phyloP scores from a whole-genome alignment of 2,888 invertebrate species.

The Sarcophaga carnaria region DNA sequence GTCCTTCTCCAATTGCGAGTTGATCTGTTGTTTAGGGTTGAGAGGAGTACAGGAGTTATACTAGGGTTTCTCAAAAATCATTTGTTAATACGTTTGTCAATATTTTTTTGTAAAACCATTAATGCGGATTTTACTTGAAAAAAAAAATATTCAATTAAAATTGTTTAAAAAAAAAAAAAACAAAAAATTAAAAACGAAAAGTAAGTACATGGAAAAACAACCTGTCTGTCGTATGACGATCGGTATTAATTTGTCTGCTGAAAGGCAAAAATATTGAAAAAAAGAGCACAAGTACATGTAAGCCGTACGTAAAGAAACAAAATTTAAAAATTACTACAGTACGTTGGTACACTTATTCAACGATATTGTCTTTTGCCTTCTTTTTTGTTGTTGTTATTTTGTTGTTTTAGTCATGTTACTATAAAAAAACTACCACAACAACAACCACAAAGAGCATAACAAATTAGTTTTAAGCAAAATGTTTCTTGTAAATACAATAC shows the following conservation, averaged over 20 bases:
- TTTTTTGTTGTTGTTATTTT: not conserved
- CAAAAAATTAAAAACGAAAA: slow-evolving; percentile 33
- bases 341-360: slow-evolving; percentile 39
- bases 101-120: too few species aligned
- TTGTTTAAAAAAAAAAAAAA: not conserved
- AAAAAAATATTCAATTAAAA: too few species aligned
- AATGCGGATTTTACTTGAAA: too few species aligned
- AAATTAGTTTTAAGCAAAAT: slow-evolving; percentile 34
- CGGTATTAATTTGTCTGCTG: slow-evolving; percentile 57
- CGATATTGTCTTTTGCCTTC: slow-evolving; percentile 1
- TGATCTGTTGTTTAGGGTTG: too few species aligned
- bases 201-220: slow-evolving; percentile 47
- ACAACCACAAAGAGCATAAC: not conserved
- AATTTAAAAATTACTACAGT: slow-evolving; percentile 53
- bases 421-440: not conserved
- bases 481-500: slow-evolving; percentile 48
- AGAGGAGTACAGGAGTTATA: too few species aligned
- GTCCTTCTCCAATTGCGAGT: too few species aligned
- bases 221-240: slow-evolving; percentile 54
- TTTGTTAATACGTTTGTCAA: too few species aligned
- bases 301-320: slow-evolving; percentile 43
- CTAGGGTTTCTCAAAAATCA: too few species aligned
- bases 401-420: not conserved
- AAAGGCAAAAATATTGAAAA: slow-evolving; percentile 31
- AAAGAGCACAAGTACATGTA: slow-evolving; percentile 3